A percentile compares a stretch with the other conserved stretches of the same genome.
phyloP scores from a whole-genome alignment of 2,797 vertebrate genomes.

The Coracias cyanogaster region DNA sequence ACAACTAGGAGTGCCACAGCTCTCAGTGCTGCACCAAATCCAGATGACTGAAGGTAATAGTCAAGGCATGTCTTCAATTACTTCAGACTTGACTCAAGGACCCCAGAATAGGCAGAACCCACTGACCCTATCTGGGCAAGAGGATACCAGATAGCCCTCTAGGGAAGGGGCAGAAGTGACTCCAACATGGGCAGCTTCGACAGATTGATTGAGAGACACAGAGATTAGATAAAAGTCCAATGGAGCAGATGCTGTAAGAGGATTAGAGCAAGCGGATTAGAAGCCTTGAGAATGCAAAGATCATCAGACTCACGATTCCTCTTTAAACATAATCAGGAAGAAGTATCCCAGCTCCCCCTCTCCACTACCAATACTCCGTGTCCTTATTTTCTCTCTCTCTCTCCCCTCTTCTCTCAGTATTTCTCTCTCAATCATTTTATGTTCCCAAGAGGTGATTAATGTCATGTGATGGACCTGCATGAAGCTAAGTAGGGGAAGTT shows the following conservation, averaged over 20 bases:
- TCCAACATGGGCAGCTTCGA: neutral
- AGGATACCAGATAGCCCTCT: neutral
- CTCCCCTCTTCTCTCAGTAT: neutral
- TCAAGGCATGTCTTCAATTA: neutral
- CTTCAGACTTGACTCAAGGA: neutral
- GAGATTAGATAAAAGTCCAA: slow-evolving; percentile 74
- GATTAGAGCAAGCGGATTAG: slow-evolving; percentile 77
- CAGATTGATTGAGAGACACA: slow-evolving; percentile 64
- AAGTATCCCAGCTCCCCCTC: slow-evolving; percentile 1
- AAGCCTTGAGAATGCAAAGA: slow-evolving; percentile 61
- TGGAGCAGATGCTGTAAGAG: slow-evolving; percentile 72
- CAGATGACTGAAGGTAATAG: neutral
- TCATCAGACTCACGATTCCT: slow-evolving; percentile 58
- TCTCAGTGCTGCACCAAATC: neutral
- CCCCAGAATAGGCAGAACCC: neutral
- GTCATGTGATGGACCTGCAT: neutral
- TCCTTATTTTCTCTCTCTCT: slow-evolving; percentile 37
- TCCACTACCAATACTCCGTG: neutral
- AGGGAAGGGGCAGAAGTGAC: slow-evolving; percentile 24
- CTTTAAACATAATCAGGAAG: slow-evolving; percentile 66
- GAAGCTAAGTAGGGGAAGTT: neutral
- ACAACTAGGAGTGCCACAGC: neutral
- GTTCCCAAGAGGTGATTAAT: neutral
- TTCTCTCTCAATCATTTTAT: neutral
- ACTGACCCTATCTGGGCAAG: neutral